phyloP scores from a whole-genome alignment of 2,113 vertebrate species.

The Zosterops japonicus region DNA sequence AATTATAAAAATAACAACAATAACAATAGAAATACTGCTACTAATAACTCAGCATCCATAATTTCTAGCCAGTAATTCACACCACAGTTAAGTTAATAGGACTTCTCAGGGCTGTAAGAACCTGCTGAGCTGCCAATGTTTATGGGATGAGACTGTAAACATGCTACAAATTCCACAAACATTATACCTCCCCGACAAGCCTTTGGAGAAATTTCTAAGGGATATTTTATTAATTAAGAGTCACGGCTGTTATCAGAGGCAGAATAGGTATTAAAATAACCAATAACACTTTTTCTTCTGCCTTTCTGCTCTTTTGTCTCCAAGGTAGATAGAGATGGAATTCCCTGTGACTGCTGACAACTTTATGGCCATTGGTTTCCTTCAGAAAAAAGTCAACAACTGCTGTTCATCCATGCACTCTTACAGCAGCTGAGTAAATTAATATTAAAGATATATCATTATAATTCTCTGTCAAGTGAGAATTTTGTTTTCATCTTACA shows the following conservation, averaged over 20 bases:
- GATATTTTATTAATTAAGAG: not conserved
- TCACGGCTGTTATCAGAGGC: not conserved
- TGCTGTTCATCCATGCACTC: not conserved
- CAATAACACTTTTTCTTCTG: not conserved
- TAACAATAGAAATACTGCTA: not conserved
- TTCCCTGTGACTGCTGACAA: not conserved
- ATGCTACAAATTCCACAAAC: not conserved
- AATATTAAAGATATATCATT: not conserved
- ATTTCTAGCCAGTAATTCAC: not conserved
- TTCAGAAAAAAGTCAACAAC: not conserved
- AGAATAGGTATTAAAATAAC: not conserved
- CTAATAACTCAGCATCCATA: not conserved
- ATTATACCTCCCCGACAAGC: not conserved
- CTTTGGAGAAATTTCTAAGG: not conserved
- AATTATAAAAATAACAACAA: not conserved
- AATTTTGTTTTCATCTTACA: not conserved
- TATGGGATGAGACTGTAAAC: not conserved
- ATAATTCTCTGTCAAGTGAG: not conserved
- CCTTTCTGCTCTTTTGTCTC: not conserved
- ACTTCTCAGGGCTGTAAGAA: not conserved
- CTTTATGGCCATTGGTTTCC: not conserved
- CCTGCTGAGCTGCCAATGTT: not conserved
- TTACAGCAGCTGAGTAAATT: accelerated
- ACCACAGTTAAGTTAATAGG: not conserved
- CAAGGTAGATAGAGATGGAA: too few species aligned